Conservation (phyloP, 1,140 invertebrate species). For the Orius insidiosus region DNA sequence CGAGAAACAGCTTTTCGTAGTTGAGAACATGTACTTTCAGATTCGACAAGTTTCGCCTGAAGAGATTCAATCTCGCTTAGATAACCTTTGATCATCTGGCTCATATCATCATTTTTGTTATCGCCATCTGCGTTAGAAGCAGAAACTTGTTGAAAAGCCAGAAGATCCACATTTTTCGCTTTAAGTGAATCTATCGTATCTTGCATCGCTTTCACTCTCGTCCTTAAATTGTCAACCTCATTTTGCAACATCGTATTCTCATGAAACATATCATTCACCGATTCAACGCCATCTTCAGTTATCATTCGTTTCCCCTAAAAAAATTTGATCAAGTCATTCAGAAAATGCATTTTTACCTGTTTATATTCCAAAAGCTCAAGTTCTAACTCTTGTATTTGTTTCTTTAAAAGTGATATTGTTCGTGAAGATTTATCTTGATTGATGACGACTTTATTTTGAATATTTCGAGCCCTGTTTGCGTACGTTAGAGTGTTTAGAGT, state of each 20-base stretch:
- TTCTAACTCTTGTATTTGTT: constrained; percentile 77
- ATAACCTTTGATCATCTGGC: constrained; percentile 62
- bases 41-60: constrained; percentile 68
- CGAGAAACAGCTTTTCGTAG: constrained; percentile 33
- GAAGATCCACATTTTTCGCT: constrained; percentile 56
- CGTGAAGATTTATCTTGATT: constrained; percentile 93
- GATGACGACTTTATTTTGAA: constrained; percentile 88
- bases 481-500: constrained; percentile 96
- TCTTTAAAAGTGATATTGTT: constrained; percentile 69
- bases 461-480: constrained; percentile 92
- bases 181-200: constrained; percentile 85
- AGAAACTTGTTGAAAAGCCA: constrained; percentile 59
- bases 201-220: constrained; percentile 76
- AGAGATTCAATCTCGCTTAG: constrained; percentile 83
- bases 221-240: constrained; percentile 72
- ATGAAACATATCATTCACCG: constrained; percentile 79
- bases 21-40: constrained; percentile 68
- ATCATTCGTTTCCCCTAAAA: constrained; percentile 78
- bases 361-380: constrained; percentile 86
- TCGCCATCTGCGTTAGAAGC: constrained; percentile 26
- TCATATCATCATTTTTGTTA: constrained; percentile 31
- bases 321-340: too few relatives aligned
- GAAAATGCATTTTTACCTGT: too few relatives aligned
- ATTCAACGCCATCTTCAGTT: constrained; percentile 67
- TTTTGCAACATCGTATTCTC: constrained; percentile 87